phyloP scores from a whole-genome alignment of 2,888 invertebrate species.

The Standfussiana lucernea region DNA sequence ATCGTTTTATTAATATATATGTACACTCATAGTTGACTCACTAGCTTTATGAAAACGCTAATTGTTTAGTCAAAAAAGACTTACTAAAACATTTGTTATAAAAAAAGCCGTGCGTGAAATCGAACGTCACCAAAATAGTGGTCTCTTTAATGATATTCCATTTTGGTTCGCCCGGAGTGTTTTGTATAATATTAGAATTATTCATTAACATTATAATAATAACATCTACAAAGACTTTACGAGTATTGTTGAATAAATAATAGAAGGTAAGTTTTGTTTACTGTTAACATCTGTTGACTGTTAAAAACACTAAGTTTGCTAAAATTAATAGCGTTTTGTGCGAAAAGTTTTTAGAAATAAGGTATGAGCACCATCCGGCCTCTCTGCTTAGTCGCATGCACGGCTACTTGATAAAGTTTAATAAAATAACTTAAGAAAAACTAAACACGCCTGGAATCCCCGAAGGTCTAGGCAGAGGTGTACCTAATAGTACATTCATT shows the following conservation, averaged over 20 bases:
- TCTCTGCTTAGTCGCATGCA: neutral
- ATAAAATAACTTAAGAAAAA: no score
- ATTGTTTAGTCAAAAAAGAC: neutral
- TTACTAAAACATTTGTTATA: no score
- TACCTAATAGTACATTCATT: no score
- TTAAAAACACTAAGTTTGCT: constrained; percentile 4
- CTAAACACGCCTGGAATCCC: no score
- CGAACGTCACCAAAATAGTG: constrained; percentile 44
- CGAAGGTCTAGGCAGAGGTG: no score
- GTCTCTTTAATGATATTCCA: constrained; percentile 30
- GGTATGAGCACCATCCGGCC: neutral
- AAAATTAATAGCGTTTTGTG: neutral
- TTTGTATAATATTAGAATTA: constrained; percentile 55
- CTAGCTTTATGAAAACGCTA: neutral
- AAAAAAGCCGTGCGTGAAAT: neutral
- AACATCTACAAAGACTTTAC: constrained; percentile 34
- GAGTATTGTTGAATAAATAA: constrained; percentile 42
- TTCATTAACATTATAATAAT: constrained; percentile 29
- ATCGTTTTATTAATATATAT: neutral
- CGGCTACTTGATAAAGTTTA: neutral
- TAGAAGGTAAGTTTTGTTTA: constrained; percentile 30
- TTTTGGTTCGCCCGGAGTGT: constrained; percentile 48
- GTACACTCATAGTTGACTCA: neutral
- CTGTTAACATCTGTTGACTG: constrained; percentile 24
- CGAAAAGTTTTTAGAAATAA: neutral